Evolutionary conservation across 2,113 vertebrate genomes (phyloP).

Genomic region (Orientallactaga bullata): DNA sequence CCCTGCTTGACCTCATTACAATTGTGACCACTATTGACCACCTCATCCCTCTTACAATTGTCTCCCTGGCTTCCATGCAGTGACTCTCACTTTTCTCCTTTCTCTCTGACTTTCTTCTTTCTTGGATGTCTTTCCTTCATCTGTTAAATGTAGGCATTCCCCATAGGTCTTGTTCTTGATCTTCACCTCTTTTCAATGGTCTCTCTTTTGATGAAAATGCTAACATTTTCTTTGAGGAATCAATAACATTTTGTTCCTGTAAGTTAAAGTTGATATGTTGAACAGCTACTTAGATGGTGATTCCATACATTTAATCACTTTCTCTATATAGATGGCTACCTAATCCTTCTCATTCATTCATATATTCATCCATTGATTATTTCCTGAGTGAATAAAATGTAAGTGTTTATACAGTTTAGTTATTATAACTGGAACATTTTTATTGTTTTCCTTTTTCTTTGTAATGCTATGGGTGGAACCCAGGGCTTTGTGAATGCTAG

Average conservation of each 20-base stretch:
- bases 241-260: not conserved
- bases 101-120: not conserved
- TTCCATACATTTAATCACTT: not conserved
- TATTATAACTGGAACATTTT: conserved; percentile 30
- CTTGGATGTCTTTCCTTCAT: not conserved
- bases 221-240: not conserved
- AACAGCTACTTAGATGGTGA: not conserved
- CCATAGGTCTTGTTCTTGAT: not conserved
- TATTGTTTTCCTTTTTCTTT: not conserved
- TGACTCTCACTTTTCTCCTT: conserved; percentile 31
- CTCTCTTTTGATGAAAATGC: conserved; percentile 13
- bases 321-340: not conserved
- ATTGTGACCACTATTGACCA: conserved; percentile 37
- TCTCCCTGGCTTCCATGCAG: conserved; percentile 23
- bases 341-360: conserved; percentile 28
- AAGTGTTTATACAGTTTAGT: conserved; percentile 5
- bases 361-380: not conserved
- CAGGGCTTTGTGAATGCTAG: not conserved
- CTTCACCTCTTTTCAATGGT: not conserved
- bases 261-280: conserved; percentile 17
- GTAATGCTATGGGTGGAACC: no score
- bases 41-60: conserved; percentile 8
- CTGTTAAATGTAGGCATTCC: conserved; percentile 1
- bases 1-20: not conserved
- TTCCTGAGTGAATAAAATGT: not conserved